phyloP scores from a whole-genome alignment of 2,113 vertebrate genomes.

The Ciconia boyciana region DNA sequence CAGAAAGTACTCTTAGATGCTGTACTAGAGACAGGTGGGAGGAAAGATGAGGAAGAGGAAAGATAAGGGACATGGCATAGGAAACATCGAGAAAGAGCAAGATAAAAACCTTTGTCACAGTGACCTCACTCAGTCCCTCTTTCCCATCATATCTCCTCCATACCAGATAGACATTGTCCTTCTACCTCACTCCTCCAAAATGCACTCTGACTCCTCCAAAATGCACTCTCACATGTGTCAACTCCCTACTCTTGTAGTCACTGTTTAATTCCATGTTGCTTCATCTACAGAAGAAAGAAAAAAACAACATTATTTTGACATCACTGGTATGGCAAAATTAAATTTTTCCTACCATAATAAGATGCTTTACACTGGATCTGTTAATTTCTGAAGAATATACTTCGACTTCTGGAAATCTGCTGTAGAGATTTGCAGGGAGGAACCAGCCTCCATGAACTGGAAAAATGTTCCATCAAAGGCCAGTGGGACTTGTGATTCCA shows the following conservation, averaged over 20 bases:
- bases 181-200: background rate
- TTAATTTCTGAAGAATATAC: background rate
- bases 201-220: background rate
- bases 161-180: background rate
- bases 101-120: background rate
- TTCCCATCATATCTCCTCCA: background rate
- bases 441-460: background rate
- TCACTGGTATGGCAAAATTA: background rate
- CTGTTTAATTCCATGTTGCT: background rate
- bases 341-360: background rate
- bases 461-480: background rate
- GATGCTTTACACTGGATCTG: background rate
- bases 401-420: background rate
- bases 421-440: rapidly evolving
- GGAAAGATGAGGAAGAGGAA: background rate
- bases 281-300: background rate
- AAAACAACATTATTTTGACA: background rate
- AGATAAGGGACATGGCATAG: background rate
- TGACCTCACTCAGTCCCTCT: background rate
- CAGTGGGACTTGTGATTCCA: background rate
- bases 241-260: background rate
- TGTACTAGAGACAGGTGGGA: background rate
- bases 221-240: background rate
- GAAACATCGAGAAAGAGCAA: background rate
- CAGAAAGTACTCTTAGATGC: background rate